A percentile compares a stretch with the other conserved stretches of the same genome.
Conservation (phyloP, 2,113 vertebrate species). For the Heliornis fulica region DNA sequence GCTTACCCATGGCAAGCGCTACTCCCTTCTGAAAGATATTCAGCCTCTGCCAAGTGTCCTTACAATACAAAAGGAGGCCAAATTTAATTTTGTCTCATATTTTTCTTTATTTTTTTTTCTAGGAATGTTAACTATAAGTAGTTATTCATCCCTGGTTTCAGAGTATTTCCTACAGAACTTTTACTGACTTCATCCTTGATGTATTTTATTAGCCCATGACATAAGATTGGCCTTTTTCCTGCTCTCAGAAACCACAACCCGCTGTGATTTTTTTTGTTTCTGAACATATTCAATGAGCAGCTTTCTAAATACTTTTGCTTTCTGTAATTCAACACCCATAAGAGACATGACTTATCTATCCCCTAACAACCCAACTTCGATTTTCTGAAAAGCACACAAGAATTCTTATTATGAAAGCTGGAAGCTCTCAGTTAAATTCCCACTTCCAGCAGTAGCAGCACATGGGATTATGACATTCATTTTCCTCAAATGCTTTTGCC, state of each 20-base stretch:
- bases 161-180: constrained; percentile 26
- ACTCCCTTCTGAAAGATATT: neutral
- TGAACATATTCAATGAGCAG: neutral
- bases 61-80: neutral
- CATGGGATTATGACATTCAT: neutral
- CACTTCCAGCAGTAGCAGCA: neutral
- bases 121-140: neutral
- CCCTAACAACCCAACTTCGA: neutral
- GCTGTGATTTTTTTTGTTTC: neutral
- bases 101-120: constrained; percentile 1
- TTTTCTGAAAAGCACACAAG: neutral
- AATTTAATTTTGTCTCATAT: neutral
- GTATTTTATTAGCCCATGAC: constrained; percentile 36
- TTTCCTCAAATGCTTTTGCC: constrained; percentile 1
- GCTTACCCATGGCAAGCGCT: neutral
- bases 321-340: neutral
- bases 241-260: constrained; percentile 8
- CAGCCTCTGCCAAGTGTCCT: neutral
- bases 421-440: neutral
- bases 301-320: neutral
- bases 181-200: constrained; percentile 22
- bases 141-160: neutral
- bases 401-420: neutral
- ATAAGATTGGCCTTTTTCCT: constrained; percentile 24
- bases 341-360: neutral